Percentiles rank a stretch among this genome's conserved stretches.
These are phyloP conservation scores for Misgurnus anguillicaudatus DNA, from an alignment of 2,113 vertebrate genomes.

Conservation along the genomic window DNA sequence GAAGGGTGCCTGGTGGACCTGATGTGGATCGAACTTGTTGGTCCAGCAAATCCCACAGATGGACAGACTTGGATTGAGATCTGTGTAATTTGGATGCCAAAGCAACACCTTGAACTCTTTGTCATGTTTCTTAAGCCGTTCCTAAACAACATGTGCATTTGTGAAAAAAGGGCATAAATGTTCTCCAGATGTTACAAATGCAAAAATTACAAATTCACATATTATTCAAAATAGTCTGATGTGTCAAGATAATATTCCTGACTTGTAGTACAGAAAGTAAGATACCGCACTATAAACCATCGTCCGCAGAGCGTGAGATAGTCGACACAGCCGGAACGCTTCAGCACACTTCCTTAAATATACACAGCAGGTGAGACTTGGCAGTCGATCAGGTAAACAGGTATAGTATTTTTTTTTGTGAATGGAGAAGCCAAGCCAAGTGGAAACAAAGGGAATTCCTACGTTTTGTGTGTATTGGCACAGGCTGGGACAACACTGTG, in stretches of 20 bases:
- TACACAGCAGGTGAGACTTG: slow-evolving; percentile 19
- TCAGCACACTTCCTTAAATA: slow-evolving; percentile 3
- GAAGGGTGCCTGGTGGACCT: no score
- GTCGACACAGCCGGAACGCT: neutral
- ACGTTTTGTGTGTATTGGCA: neutral
- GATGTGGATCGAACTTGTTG: no score
- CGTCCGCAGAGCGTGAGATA: neutral
- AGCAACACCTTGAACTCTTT: no score
- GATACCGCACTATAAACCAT: neutral
- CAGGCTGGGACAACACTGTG: neutral
- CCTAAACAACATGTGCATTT: no score
- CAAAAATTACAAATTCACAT: no score
- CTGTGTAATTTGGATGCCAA: no score
- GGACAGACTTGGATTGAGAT: no score
- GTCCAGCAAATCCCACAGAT: no score
- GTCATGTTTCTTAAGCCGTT: no score
- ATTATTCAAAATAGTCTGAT: no score
- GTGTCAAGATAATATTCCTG: neutral
- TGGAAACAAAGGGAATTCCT: slow-evolving; percentile 27
- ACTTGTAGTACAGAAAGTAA: neutral
- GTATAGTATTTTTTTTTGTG: slow-evolving; percentile 17
- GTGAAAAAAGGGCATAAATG: neutral
- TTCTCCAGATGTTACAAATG: no score
- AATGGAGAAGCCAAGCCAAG: neutral
- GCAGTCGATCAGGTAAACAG: slow-evolving; percentile 25